Conservation (phyloP, 2,113 vertebrate species). For the Erpornis zantholeuca region DNA sequence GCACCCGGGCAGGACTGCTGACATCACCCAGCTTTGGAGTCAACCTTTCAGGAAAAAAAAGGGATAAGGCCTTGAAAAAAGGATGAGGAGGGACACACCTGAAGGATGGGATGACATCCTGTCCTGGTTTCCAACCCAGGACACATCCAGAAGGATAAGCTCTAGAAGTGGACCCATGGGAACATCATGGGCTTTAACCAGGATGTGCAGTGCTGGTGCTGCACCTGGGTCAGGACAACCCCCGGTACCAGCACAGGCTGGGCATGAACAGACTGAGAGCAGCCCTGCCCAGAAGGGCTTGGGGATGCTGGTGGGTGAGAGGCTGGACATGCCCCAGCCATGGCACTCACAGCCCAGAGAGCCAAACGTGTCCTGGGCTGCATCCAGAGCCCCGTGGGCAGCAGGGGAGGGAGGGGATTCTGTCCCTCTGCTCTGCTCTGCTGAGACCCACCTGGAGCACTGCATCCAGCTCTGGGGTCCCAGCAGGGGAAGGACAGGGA, state of each 20-base stretch:
- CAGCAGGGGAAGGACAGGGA: neutral
- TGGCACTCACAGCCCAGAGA: neutral
- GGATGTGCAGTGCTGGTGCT: rapidly evolving
- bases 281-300: neutral
- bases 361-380: neutral
- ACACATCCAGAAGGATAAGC: neutral
- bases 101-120: neutral
- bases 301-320: neutral
- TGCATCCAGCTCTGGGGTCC: neutral
- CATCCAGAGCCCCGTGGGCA: too few species aligned
- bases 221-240: rapidly evolving
- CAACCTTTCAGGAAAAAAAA: neutral
- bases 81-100: neutral
- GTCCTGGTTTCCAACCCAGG: too few species aligned
- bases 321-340: neutral
- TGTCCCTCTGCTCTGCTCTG: neutral
- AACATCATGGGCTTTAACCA: neutral
- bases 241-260: neutral
- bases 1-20: neutral
- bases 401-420: neutral
- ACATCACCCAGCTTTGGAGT: neutral
- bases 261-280: neutral
- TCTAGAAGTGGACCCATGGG: too few species aligned
- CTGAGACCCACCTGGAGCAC: neutral
- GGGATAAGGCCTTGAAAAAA: neutral